These are phyloP conservation scores for Melanostigma gelatinosum DNA, from an alignment of 2,113 vertebrate species.

Conservation along the genomic window DNA sequence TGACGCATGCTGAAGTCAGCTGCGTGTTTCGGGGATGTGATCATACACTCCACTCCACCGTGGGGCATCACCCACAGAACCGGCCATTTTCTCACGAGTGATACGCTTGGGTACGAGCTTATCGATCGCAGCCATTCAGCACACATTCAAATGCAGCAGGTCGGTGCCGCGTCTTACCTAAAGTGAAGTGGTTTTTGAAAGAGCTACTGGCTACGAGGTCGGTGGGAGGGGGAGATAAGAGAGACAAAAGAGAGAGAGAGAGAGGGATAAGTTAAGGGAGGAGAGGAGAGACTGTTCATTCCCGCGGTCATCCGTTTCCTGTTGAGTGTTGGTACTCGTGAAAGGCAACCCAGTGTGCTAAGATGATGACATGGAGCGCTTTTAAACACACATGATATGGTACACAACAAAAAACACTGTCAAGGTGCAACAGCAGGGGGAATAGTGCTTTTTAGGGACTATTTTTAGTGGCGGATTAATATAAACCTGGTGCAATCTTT, in stretches of 20 bases:
- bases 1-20: slow-evolving; percentile 20
- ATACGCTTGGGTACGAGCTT: slow-evolving; percentile 41
- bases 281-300: slow-evolving; percentile 22
- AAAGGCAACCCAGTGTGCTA: background rate
- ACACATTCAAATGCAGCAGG: slow-evolving; percentile 53
- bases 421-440: background rate
- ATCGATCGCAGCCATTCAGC: slow-evolving; percentile 66
- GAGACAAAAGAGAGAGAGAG: slow-evolving; percentile 11
- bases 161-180: slow-evolving; percentile 81
- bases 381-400: background rate
- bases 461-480: background rate
- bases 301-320: background rate
- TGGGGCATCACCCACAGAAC: background rate
- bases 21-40: slow-evolving; percentile 24
- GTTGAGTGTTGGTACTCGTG: background rate
- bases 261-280: slow-evolving; percentile 26
- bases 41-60: background rate
- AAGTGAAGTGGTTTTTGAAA: slow-evolving; percentile 89
- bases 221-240: slow-evolving; percentile 6
- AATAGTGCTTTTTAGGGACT: background rate
- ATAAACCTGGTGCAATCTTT: background rate
- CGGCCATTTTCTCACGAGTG: slow-evolving; percentile 45
- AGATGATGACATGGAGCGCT: slow-evolving; percentile 1
- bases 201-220: slow-evolving; percentile 85
- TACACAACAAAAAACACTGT: background rate